Conservation (phyloP, 92 coral and sea anemone species). For the Parazoanthus atlanticus region DNA sequence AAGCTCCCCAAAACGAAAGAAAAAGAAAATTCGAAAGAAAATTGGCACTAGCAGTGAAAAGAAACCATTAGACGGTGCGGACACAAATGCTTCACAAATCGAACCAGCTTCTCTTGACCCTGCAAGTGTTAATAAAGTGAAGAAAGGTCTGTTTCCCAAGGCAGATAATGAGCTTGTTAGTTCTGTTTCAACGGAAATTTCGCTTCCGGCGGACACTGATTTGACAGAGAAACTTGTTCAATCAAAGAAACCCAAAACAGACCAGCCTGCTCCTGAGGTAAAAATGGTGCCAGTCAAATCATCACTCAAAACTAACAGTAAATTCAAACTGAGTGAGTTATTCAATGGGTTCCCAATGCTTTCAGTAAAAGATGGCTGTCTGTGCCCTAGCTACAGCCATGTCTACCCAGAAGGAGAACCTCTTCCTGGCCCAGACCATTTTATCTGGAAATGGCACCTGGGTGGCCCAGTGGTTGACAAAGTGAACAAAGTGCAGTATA, state of each 20-base stretch:
- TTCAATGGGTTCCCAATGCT: slow-evolving; percentile 67
- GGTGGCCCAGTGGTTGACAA: slow-evolving; percentile 68
- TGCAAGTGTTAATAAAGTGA: neutral
- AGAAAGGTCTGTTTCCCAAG: neutral
- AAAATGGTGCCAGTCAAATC: slow-evolving; percentile 34
- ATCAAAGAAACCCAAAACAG: neutral
- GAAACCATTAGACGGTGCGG: neutral
- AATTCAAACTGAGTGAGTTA: slow-evolving; percentile 69
- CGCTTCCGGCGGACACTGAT: neutral
- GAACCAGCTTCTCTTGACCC: neutral
- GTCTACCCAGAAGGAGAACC: slow-evolving; percentile 46
- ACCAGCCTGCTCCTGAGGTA: neutral
- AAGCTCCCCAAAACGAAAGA: slow-evolving; percentile 17
- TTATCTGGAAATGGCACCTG: slow-evolving; percentile 80
- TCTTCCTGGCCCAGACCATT: slow-evolving; percentile 54
- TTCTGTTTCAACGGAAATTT: neutral
- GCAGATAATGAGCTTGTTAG: neutral
- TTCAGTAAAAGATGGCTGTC: slow-evolving; percentile 52
- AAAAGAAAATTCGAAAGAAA: neutral
- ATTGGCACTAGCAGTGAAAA: neutral
- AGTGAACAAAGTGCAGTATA: slow-evolving; percentile 32
- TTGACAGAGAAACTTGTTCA: slow-evolving; percentile 2
- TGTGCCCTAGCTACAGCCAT: slow-evolving; percentile 63
- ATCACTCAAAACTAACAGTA: slow-evolving; percentile 53
- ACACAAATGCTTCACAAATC: neutral